These are phyloP conservation scores for Heliconius hermathena DNA, from an alignment of 1,140 invertebrate species.

Conservation along the genomic window DNA sequence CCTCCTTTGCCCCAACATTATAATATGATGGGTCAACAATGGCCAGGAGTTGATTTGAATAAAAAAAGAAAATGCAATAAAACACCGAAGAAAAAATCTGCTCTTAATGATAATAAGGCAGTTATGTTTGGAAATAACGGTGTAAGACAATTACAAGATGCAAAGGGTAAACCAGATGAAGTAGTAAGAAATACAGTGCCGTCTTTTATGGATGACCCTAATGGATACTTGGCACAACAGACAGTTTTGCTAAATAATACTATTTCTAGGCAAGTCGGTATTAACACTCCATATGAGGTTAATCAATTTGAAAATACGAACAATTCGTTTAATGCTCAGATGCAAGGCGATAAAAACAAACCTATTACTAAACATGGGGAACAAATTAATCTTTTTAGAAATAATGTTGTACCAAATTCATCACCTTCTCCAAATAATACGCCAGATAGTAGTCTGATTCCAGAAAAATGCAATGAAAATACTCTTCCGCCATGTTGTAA, in stretches of 20 bases:
- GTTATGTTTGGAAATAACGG: constrained; percentile 63
- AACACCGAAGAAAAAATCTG: constrained; percentile 83
- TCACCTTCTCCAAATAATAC: constrained; percentile 75
- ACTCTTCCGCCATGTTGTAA: constrained; percentile 62
- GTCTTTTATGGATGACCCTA: constrained; percentile 93
- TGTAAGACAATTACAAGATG: constrained; percentile 61
- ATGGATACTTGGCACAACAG: constrained; percentile 93
- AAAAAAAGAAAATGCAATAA: constrained; percentile 85
- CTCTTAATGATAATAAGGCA: constrained; percentile 68
- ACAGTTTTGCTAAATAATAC: constrained; percentile 92
- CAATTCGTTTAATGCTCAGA: constrained; percentile 45
- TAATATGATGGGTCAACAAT: constrained; percentile 82
- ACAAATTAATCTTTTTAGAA: constrained; percentile 59
- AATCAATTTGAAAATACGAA: constrained; percentile 61
- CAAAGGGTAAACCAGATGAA: constrained; percentile 62
- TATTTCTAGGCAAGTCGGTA: constrained; percentile 88
- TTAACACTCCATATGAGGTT: constrained; percentile 61
- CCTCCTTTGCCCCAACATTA: constrained; percentile 88
- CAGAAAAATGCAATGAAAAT: constrained; percentile 68
- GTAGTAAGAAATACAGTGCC: constrained; percentile 63
- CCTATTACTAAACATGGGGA: constrained; percentile 51
- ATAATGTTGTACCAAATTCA: constrained; percentile 63
- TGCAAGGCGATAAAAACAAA: constrained; percentile 57
- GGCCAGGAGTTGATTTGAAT: constrained; percentile 82
- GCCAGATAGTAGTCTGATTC: constrained; percentile 82